Evolutionary conservation across 2,797 vertebrate species (phyloP), one percentile per base, ranked within the genome.

Genomic region (Xenopus petersii): DNA sequence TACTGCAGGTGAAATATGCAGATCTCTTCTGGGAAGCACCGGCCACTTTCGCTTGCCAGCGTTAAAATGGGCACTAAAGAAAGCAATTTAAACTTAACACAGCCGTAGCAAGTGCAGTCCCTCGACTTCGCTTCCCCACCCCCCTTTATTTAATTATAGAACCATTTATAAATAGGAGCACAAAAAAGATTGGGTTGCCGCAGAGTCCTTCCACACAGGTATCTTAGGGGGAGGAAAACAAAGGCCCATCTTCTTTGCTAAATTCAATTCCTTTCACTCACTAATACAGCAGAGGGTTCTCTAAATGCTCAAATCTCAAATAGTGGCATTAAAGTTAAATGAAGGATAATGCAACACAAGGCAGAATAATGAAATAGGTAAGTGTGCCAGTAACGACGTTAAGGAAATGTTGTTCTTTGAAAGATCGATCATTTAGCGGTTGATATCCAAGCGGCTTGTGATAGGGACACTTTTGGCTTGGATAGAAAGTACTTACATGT

Each of bases 1-100:
- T 64, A 30, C 21, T 64, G n/a, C 62, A 21, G 42, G 26, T 58
- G 63, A 73, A 73, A 65, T 73, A 73, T 58, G 49, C 12, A n/a
- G 62, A 21, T 12, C 3, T 54, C 64, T 65, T 73, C 71, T 73
- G 71, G 71, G 71, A 73, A 73, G 26, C 51, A 17, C 36, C 42
- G 17, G 33, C 60, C 68, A 5, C 56, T 65, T 58, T 26, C 49
- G 15, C 49, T 16, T 54, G 6, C 12, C 49, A 12, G 12, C 1
- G 49, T 61, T 61, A 61, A 61, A 30, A 61, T 30, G 36, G 36
- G 36, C 36, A 42, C 36, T 42, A 42, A 42, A 42, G 36, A 42
- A 42, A 42, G 36, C 36, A 42, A 42, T 42, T 42, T 42, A 6
- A 42, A 9, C 36, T 42, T 42, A 42, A 42, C 36, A 42, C 36